These are phyloP conservation scores for Drosophila cracens DNA, from an alignment of 2,888 invertebrate genomes.

Conservation along the genomic window DNA sequence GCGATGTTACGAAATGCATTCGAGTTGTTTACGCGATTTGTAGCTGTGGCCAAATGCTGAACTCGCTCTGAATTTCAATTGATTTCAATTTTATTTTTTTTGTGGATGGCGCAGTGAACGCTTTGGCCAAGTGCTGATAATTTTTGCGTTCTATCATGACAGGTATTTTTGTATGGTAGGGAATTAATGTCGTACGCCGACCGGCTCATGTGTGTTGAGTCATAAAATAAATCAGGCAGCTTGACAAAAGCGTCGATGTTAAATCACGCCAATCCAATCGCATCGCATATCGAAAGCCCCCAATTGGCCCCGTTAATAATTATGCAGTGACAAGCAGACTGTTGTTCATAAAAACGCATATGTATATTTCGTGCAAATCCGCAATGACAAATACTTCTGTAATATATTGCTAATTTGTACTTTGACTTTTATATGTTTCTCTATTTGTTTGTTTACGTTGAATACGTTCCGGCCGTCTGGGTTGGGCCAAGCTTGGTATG, in stretches of 20 bases:
- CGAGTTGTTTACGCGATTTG: constrained; percentile 77
- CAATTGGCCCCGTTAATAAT: constrained; percentile 35
- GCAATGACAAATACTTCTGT: constrained; percentile 63
- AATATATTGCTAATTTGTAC: constrained; percentile 62
- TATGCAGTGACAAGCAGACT: constrained; percentile 43
- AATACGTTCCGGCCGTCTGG: not conserved
- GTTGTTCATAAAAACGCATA: not conserved
- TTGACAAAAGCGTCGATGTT: constrained; percentile 75
- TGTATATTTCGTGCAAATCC: constrained; percentile 30
- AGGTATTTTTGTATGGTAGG: constrained; percentile 58
- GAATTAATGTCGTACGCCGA: constrained; percentile 47
- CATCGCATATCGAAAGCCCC: constrained; percentile 41
- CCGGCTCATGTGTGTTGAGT: constrained; percentile 65
- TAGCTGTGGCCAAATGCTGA: constrained; percentile 71
- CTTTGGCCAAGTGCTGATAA: constrained; percentile 53
- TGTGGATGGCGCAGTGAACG: not conserved
- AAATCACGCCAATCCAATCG: constrained; percentile 68
- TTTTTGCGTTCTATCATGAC: constrained; percentile 71
- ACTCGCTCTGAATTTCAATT: constrained; percentile 76
- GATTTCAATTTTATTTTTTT: constrained; percentile 21
- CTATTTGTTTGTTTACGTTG: constrained; percentile 34
- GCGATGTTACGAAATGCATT: constrained; percentile 58
- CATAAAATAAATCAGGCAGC: constrained; percentile 76
- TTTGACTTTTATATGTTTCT: constrained; percentile 50
- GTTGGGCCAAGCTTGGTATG: constrained; percentile 28